Evolutionary conservation across 2,113 vertebrate species (phyloP).

Genomic region (Thalassarche chlororhynchos): DNA sequence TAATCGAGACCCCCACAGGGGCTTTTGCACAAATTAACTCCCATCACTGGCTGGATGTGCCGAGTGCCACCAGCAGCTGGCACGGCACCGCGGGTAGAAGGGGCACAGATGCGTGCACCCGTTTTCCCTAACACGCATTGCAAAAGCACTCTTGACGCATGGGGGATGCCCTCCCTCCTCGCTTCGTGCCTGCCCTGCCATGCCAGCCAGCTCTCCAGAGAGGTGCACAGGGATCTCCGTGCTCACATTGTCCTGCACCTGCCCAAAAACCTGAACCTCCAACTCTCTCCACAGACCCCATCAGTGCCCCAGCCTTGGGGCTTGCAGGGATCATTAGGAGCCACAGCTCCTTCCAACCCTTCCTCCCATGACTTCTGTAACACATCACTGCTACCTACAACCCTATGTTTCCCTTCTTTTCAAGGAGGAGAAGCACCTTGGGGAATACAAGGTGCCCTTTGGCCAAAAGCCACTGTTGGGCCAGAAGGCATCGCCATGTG

Average conservation of each 20-base stretch:
- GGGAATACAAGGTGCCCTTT: neutral
- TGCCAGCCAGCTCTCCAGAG: neutral
- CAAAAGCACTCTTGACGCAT: neutral
- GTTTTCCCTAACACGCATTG: neutral
- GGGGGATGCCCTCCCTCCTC: neutral
- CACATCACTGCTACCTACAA: accelerated
- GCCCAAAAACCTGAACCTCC: neutral
- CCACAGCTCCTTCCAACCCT: neutral
- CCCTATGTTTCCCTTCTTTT: neutral
- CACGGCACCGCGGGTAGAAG: accelerated
- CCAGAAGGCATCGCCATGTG: neutral
- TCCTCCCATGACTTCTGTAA: neutral
- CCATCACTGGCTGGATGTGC: neutral
- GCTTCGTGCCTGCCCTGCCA: neutral
- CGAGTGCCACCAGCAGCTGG: conserved; percentile 2
- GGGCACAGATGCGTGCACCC: neutral
- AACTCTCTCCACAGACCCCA: neutral
- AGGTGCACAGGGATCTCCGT: neutral
- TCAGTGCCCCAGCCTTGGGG: neutral
- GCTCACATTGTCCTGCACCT: neutral
- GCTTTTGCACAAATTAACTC: conserved; percentile 62
- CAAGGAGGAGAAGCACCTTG: neutral
- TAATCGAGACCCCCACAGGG: conserved; percentile 35
- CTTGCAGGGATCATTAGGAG: neutral
- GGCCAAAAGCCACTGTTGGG: neutral